Conservation (phyloP, 2,113 vertebrate species). For the Alligator sinensis region DNA sequence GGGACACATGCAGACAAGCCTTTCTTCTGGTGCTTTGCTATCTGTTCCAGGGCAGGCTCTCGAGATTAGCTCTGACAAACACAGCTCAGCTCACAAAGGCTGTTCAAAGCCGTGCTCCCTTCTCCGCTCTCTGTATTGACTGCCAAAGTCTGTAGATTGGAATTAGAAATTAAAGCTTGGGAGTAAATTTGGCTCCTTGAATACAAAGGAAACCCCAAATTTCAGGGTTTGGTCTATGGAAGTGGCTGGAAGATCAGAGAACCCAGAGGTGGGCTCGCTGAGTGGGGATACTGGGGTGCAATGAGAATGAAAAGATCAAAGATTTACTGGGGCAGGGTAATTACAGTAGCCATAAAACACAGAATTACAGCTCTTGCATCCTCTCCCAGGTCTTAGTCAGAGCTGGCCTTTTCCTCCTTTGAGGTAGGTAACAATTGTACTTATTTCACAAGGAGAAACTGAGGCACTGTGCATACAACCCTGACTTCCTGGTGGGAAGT, state of each 20-base stretch:
- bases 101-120: neutral
- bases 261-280: conserved; percentile 41
- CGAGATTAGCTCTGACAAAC: neutral
- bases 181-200: conserved; percentile 27
- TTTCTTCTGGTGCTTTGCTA: neutral
- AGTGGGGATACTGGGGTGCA: conserved; percentile 42
- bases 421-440: neutral
- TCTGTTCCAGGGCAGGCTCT: conserved; percentile 26
- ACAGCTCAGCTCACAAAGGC: neutral
- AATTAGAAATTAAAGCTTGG: conserved; percentile 53
- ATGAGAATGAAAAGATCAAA: conserved; percentile 59
- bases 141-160: conserved; percentile 48
- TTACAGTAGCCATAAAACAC: conserved; percentile 15
- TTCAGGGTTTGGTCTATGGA: conserved; percentile 61
- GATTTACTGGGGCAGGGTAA: neutral
- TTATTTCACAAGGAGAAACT: neutral
- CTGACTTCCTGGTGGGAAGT: neutral
- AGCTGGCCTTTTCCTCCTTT: neutral
- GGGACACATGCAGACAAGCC: conserved; percentile 6
- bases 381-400: neutral
- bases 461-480: neutral
- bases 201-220: conserved; percentile 39
- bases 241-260: conserved; percentile 73
- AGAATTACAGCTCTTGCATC: neutral
- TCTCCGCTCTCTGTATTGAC: neutral